phyloP scores from a whole-genome alignment of 2,113 vertebrate species.

The Opisthocomus hoazin region DNA sequence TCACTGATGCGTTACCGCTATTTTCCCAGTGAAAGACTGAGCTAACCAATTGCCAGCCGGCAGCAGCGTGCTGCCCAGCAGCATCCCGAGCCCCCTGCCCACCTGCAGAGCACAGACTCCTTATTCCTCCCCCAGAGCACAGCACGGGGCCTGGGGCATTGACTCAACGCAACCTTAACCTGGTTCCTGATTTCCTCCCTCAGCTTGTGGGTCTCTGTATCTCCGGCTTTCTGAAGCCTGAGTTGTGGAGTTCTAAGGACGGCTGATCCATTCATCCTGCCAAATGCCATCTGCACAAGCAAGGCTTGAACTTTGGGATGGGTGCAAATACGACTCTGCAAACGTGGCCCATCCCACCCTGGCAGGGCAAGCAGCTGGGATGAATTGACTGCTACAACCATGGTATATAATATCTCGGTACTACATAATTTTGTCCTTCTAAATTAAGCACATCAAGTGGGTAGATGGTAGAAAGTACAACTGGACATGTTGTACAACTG shows the following conservation, averaged over 20 bases:
- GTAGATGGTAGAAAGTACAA: not conserved
- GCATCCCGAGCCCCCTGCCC: not conserved
- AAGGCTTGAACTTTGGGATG: not conserved
- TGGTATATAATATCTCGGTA: not conserved
- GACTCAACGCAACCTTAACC: not conserved
- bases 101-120: not conserved
- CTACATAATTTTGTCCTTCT: not conserved
- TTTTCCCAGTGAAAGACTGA: not conserved
- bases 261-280: not conserved
- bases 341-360: not conserved
- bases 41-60: not conserved
- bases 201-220: not conserved
- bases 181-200: not conserved
- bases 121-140: not conserved
- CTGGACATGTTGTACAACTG: no score
- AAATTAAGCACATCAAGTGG: not conserved
- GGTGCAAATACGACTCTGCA: not conserved
- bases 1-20: not conserved
- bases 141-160: accelerated
- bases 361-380: not conserved
- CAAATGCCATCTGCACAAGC: not conserved
- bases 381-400: not conserved
- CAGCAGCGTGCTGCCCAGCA: not conserved
- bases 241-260: not conserved
- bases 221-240: not conserved